Conservation (phyloP, 2,888 invertebrate genomes). For the Drosophila pseudotakahashii region DNA sequence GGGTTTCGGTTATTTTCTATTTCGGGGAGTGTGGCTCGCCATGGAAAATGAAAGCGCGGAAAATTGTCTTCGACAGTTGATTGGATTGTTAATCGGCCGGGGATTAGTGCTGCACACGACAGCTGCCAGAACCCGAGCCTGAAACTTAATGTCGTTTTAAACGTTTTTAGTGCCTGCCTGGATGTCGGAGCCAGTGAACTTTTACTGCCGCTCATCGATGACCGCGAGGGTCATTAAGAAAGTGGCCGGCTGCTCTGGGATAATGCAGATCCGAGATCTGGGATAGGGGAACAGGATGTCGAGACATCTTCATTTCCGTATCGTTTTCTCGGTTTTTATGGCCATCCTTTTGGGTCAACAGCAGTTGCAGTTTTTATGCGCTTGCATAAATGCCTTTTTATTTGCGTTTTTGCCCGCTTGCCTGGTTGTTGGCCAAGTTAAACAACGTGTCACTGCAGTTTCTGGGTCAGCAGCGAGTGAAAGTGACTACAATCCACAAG, state of each 20-base stretch:
- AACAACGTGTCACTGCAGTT: slow-evolving; percentile 49
- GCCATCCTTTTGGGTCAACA: slow-evolving; percentile 40
- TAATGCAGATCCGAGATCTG: slow-evolving; percentile 10
- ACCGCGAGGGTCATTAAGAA: slow-evolving; percentile 59
- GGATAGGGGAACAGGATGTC: slow-evolving; percentile 60
- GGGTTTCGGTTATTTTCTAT: slow-evolving; percentile 10
- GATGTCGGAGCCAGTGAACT: slow-evolving; percentile 29
- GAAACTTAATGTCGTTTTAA: slow-evolving; percentile 59
- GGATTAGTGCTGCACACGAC: background rate
- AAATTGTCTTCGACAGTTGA: slow-evolving; percentile 51
- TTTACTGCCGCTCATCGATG: slow-evolving; percentile 33
- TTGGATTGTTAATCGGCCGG: slow-evolving; percentile 16
- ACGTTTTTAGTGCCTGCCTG: slow-evolving; percentile 23
- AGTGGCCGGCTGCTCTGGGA: slow-evolving; percentile 47
- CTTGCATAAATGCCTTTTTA: slow-evolving; percentile 50
- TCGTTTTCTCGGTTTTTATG: slow-evolving; percentile 51
- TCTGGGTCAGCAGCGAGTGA: slow-evolving; percentile 70
- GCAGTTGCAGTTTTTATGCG: slow-evolving; percentile 53
- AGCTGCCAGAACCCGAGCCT: slow-evolving; percentile 43
- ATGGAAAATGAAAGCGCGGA: slow-evolving; percentile 65
- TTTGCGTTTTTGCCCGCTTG: slow-evolving; percentile 2
- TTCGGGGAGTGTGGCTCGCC: slow-evolving; percentile 24
- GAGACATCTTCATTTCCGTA: slow-evolving; percentile 73
- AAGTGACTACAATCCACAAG: slow-evolving; percentile 61
- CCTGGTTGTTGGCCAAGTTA: slow-evolving; percentile 35